Conservation (phyloP, 2,797 vertebrate species). For the Sebastes nivosus region DNA sequence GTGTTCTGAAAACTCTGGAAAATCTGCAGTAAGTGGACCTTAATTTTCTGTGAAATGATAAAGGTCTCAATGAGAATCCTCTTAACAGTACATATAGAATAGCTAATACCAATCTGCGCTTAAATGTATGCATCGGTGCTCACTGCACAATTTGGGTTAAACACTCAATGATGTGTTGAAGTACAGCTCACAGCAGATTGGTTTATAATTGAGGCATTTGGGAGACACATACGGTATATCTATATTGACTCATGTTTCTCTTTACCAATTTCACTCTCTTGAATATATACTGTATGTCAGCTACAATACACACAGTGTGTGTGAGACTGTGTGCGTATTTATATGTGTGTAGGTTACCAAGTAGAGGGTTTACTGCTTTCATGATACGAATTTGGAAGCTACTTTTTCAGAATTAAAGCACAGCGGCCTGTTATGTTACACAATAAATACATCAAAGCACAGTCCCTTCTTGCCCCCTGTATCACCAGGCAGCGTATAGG, state of each 20-base stretch:
- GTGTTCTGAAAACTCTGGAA: not conserved
- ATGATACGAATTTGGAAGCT: not conserved
- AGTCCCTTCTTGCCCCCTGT: conserved; percentile 28
- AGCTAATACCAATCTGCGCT: not conserved
- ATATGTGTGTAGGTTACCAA: not conserved
- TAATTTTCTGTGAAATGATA: not conserved
- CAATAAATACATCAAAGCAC: conserved; percentile 21
- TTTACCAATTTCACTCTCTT: not conserved
- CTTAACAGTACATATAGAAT: not conserved
- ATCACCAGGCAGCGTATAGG: conserved; percentile 51
- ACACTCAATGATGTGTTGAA: not conserved
- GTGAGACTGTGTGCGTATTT: not conserved
- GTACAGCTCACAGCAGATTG: not conserved
- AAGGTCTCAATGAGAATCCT: not conserved
- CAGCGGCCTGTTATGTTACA: not conserved
- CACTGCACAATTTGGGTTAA: not conserved
- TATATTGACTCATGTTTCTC: not conserved
- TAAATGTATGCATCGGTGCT: not conserved
- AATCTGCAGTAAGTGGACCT: not conserved
- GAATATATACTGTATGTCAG: not conserved
- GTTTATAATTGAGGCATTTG: not conserved
- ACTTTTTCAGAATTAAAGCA: not conserved
- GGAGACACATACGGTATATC: not conserved
- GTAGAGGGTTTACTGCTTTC: not conserved
- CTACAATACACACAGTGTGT: not conserved